A percentile compares a stretch with the other conserved stretches of the same genome.
Evolutionary conservation across 2,113 vertebrate species (phyloP).

Genomic region (Pontoporia blainvillei): DNA sequence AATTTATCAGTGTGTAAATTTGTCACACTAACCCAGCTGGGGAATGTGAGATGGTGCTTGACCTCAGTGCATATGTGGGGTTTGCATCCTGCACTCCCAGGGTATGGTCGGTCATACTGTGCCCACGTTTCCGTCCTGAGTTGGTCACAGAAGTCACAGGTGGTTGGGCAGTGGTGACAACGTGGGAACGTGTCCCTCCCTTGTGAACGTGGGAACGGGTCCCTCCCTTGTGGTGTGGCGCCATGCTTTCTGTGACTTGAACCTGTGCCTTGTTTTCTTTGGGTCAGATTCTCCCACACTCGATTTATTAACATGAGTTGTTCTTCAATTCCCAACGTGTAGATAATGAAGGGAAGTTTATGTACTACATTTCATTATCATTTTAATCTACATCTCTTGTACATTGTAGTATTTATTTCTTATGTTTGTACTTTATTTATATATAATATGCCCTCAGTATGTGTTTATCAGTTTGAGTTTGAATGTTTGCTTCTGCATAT

Average conservation of each 20-base stretch:
- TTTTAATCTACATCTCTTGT: not conserved
- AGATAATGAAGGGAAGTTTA: not conserved
- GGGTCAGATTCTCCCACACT: not conserved
- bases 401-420: not conserved
- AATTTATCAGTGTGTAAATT: not conserved
- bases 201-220: rapidly evolving
- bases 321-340: not conserved
- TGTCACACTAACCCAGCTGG: not conserved
- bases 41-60: not conserved
- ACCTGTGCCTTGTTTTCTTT: not conserved
- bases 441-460: too few relatives aligned
- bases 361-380: not conserved
- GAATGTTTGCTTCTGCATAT: not conserved
- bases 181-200: rapidly evolving
- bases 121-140: rapidly evolving
- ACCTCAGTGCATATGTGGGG: rapidly evolving
- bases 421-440: not conserved
- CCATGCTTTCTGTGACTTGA: not conserved
- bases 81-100: rapidly evolving
- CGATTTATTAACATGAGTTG: not conserved
- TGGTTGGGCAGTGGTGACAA: rapidly evolving
- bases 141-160: not conserved
- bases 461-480: not conserved
- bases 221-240: rapidly evolving
- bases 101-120: too few relatives aligned